These are phyloP conservation scores for Euspilapteryx auroguttella DNA, from an alignment of 2,888 invertebrate species.

Conservation along the genomic window DNA sequence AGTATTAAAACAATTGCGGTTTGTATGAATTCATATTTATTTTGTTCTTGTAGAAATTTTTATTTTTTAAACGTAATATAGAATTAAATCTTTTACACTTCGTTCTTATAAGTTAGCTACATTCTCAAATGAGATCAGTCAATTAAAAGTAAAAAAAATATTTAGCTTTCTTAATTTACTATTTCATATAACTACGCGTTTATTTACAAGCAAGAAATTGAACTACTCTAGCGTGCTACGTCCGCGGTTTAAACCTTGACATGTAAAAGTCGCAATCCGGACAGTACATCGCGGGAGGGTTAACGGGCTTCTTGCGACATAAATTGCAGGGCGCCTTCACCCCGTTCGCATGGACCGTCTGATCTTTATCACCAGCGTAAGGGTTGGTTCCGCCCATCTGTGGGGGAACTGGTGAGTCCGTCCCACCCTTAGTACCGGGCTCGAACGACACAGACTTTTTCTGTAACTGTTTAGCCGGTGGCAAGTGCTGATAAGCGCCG, in stretches of 20 bases:
- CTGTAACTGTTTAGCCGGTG: slow-evolving; percentile 62
- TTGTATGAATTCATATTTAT: no score
- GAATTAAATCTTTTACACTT: no score
- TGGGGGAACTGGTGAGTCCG: slow-evolving; percentile 47
- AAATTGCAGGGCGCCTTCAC: slow-evolving; percentile 77
- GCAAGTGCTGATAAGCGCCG: slow-evolving; percentile 66
- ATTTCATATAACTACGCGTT: no score
- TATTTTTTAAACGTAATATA: no score
- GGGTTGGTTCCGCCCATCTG: slow-evolving; percentile 26
- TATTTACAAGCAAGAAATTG: slow-evolving; percentile 1
- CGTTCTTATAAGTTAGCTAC: slow-evolving; percentile 4
- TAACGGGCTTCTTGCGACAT: slow-evolving; percentile 83
- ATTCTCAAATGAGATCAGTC: slow-evolving; percentile 44
- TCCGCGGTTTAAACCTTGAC: slow-evolving; percentile 76
- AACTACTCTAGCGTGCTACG: slow-evolving; percentile 20
- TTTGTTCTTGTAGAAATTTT: no score
- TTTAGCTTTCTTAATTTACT: no score
- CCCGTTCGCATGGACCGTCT: slow-evolving; percentile 2
- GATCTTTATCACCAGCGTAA: slow-evolving; percentile 5
- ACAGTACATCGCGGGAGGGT: slow-evolving; percentile 80
- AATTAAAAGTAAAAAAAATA: slow-evolving; percentile 12
- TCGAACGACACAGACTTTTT: slow-evolving; percentile 76
- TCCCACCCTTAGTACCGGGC: slow-evolving; percentile 70
- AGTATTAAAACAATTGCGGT: no score
- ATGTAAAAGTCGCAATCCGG: slow-evolving; percentile 92